Evolutionary conservation across 2,797 vertebrate genomes (phyloP), one percentile per base, ranked within the genome.

Genomic region (Potorous gilbertii): DNA sequence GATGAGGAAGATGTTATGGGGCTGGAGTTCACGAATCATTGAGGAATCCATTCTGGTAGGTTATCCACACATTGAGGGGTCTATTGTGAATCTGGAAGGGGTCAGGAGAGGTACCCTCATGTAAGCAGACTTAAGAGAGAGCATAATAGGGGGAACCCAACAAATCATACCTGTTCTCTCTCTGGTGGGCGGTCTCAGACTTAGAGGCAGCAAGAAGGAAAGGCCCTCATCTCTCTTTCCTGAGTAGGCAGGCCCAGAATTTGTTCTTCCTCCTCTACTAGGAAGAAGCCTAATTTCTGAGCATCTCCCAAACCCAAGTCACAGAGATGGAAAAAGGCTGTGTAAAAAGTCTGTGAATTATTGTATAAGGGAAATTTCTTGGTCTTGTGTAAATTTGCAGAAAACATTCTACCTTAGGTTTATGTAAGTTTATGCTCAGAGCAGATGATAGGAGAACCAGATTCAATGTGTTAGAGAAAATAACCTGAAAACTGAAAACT

Each of bases 401-500:
- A 91, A 34, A 54, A 14, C 34, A 52, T 97, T 74, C 16, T 12
- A 52, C 1, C 54, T 56, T 40, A 96, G 55, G 28, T 55, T 94
- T 94, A 66, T 96, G 55, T 55, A 24, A 52, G 40, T 89, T 46
- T 21, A 55, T 46, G 56, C 56, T 94, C 57, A n/a, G 93, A 94
- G 91, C 81, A 93, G 90, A 55, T 59, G 21, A 50, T 87, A 9
- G 34, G 57, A 46, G 34, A 95, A 18, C 92, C 94, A 56, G 59
- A 40, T 29, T 91, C 55, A 28, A 24, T 90, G 57, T 96, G 94
- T 90, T 91, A 93, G 24, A 91, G 92, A 92, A 46, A 90, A 91
- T 94, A 46, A 90, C 91, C 96, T 94, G 95, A 91, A 96, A 96
- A 40, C 92, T 87, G 62, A 91, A 56, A 95, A 94, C 56, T 91